These are phyloP conservation scores for Agelaius phoeniceus DNA, from an alignment of 2,113 vertebrate species.

Conservation along the genomic window DNA sequence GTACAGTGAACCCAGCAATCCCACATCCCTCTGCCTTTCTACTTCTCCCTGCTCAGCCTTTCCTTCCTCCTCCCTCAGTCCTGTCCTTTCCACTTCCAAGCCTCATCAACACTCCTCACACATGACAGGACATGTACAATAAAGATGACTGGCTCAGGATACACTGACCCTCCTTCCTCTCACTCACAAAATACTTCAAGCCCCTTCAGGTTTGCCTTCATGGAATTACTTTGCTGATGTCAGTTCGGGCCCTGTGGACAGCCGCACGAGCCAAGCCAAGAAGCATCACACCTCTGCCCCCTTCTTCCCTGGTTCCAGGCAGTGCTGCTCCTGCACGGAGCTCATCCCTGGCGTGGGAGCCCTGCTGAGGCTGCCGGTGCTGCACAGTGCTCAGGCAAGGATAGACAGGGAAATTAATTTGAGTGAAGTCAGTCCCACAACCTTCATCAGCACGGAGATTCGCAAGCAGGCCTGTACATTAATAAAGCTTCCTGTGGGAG, in stretches of 20 bases:
- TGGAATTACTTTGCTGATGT: background rate
- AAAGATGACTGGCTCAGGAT: background rate
- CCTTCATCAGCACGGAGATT: constrained; percentile 40
- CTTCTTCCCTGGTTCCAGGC: background rate
- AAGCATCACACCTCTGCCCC: background rate
- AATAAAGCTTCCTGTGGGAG: constrained; percentile 66
- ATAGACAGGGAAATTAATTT: constrained; percentile 22
- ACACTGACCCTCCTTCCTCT: background rate
- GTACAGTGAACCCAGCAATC: background rate
- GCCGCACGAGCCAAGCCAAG: background rate
- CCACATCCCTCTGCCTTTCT: background rate
- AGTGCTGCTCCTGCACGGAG: background rate
- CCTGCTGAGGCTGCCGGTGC: background rate
- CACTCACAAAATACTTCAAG: background rate
- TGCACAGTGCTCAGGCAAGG: background rate
- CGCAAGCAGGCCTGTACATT: constrained; percentile 52
- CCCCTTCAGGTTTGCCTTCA: background rate
- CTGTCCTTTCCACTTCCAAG: background rate
- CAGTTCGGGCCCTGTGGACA: background rate
- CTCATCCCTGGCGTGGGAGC: background rate
- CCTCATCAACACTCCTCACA: background rate
- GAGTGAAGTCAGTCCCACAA: constrained; percentile 47
- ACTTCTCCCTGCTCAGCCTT: background rate
- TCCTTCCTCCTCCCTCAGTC: background rate
- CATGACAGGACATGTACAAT: background rate